Percentiles rank a stretch among this genome's conserved stretches.
These are phyloP conservation scores for Galleria mellonella DNA, from an alignment of 1,140 invertebrate genomes.

Conservation along the genomic window DNA sequence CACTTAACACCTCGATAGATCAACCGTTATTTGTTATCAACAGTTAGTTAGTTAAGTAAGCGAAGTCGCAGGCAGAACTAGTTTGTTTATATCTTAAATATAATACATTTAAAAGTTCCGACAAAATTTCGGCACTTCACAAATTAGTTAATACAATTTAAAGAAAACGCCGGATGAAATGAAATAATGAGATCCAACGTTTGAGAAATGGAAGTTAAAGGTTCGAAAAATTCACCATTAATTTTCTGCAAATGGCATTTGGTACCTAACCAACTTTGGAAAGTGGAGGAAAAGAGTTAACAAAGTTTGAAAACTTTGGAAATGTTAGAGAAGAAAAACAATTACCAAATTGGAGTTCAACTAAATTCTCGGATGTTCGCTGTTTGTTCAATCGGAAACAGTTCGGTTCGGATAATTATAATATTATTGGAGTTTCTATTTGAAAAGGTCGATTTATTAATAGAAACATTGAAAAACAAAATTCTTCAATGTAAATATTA, in stretches of 20 bases:
- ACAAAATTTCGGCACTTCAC: no score
- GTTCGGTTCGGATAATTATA: not conserved
- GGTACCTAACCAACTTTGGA: constrained; percentile 19
- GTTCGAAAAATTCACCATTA: constrained; percentile 26
- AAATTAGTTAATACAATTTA: no score
- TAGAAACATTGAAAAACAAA: no score
- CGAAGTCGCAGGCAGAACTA: no score
- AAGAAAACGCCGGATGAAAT: not conserved
- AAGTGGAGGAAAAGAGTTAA: constrained; percentile 31
- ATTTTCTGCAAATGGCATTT: constrained; percentile 37
- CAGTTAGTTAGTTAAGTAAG: no score
- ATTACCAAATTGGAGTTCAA: constrained; percentile 28
- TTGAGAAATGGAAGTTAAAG: constrained; percentile 15
- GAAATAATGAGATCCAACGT: constrained; percentile 9
- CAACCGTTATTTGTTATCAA: no score
- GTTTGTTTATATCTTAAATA: no score
- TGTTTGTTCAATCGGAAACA: constrained; percentile 8
- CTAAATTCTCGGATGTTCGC: constrained; percentile 15
- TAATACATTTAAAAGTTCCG: no score
- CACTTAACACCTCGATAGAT: no score
- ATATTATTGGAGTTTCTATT: not conserved
- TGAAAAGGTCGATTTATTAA: not conserved
- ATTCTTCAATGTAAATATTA: no score
- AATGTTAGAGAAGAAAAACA: constrained; percentile 28
- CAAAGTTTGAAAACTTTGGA: constrained; percentile 15